A percentile compares a stretch with the other conserved stretches of the same genome.
Conservation (phyloP, 2,797 vertebrate species). For the Gorsachius magnificus region DNA sequence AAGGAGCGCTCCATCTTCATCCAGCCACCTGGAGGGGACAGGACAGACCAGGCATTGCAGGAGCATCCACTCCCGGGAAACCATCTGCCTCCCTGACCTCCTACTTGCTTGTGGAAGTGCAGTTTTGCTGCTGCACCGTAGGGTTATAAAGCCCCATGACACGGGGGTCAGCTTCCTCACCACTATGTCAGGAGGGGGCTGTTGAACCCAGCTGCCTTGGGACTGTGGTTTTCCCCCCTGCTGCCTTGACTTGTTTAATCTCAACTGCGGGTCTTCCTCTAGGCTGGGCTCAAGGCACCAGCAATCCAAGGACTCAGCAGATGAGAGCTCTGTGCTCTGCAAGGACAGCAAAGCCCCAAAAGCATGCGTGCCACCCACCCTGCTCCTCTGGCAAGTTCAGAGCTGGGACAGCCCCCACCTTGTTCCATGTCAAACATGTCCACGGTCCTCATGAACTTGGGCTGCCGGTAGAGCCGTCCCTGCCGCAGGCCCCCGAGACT, state of each 20-base stretch:
- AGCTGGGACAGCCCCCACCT: conserved; percentile 73
- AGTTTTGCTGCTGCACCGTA: background rate
- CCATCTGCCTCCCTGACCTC: background rate
- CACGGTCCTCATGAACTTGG: conserved; percentile 95
- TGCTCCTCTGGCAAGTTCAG: background rate
- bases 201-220: background rate
- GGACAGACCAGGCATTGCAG: background rate
- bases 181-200: background rate
- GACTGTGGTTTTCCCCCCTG: fast-evolving
- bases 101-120: too few species aligned
- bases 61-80: background rate
- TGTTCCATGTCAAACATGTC: conserved; percentile 92
- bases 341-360: background rate
- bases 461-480: conserved; percentile 90
- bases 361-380: background rate
- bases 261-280: background rate
- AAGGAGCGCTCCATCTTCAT: conserved; percentile 89
- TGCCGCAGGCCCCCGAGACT: conserved; percentile 93
- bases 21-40: conserved; percentile 83
- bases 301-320: background rate
- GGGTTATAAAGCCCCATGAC: background rate
- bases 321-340: background rate
- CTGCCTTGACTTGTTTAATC: background rate
- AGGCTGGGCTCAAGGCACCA: background rate
- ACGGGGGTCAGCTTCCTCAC: background rate